A percentile compares a stretch with the other conserved stretches of the same genome.
phyloP scores from a whole-genome alignment of 2,113 vertebrate genomes.

The Caracal caracal region DNA sequence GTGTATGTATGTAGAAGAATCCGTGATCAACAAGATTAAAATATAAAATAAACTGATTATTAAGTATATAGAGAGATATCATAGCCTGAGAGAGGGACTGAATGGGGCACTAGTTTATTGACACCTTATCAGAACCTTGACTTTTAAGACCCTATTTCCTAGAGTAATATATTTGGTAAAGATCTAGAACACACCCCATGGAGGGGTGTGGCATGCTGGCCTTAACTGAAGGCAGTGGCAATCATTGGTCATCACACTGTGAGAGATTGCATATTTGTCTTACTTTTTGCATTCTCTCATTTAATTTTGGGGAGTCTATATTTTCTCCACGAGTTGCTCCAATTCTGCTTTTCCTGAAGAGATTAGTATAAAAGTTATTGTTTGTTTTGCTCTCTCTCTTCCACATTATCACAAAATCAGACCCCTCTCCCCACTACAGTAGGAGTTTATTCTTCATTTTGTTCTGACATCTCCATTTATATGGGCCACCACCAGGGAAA shows the following conservation, averaged over 20 bases:
- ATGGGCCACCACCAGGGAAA: constrained; percentile 17
- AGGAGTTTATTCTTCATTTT: constrained; percentile 38
- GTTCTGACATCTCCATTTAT: constrained; percentile 48
- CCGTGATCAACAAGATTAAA: not conserved
- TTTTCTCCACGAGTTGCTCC: not conserved
- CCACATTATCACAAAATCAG: constrained; percentile 36
- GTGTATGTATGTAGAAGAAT: not conserved
- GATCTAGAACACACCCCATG: not conserved
- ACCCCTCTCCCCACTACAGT: not conserved
- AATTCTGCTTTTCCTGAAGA: not conserved
- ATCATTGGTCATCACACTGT: not conserved
- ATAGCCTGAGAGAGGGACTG: not conserved
- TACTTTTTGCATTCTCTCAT: not conserved
- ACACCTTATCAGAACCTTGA: not conserved
- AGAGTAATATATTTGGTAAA: not conserved
- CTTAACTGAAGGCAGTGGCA: rapidly evolving
- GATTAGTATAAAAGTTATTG: not conserved
- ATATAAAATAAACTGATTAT: not conserved
- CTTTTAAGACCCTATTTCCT: not conserved
- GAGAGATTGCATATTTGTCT: not conserved
- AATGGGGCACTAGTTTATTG: not conserved
- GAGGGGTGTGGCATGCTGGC: not conserved
- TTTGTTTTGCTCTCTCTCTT: not conserved
- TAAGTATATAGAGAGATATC: not conserved
- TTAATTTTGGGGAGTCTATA: not conserved